Evolutionary conservation across 2,888 invertebrate species (phyloP), one percentile per base, ranked within the genome.

Genomic region (Furcula furcula): DNA sequence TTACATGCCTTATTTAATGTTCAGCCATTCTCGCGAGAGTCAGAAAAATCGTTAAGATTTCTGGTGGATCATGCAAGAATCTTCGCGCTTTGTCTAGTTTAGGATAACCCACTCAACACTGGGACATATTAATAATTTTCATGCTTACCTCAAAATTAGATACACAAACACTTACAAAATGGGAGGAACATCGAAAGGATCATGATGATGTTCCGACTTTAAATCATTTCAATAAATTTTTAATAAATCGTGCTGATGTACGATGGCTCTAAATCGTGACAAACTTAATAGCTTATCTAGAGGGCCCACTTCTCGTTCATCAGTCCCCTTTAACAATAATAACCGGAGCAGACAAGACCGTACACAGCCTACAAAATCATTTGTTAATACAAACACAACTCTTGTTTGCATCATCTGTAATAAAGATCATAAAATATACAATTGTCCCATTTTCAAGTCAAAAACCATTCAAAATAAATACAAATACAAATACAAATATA

Each of bases 401-500:
- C n/a, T n/a, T n/a, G n/a, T n/a, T n/a, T 59, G 55, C 12, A 35
- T 51, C 6, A 27, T 55, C 29, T 58, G 56, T 11, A 36, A 52
- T 12, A 32, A 27, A 0, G 5, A 13, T 30, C 23, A 19, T 29
- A 20, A 10, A 15, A 5, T 27, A 25, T 16, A 16, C 7, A 18
- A 15, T 19, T 60, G 57, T 36, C 40, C 40, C 0, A 41, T 23
- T 1, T 60, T 56, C 26, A 48, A 47, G 16, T 19, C 42, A 1
- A 55, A 51, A 18, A 19, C 13, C 4, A 13, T 51, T n/a, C 23
- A 34, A 5, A 41, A 44, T 6, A 29, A 31, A 20, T n/a, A n/a
- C n/a, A n/a, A n/a, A n/a, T n/a, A n/a, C n/a, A n/a, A n/a, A n/a
- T n/a, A n/a, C n/a, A n/a, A n/a, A n/a, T n/a, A n/a, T n/a, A n/a